phyloP scores from a whole-genome alignment of 2,888 invertebrate species.

The Cyclophora albipunctata region DNA sequence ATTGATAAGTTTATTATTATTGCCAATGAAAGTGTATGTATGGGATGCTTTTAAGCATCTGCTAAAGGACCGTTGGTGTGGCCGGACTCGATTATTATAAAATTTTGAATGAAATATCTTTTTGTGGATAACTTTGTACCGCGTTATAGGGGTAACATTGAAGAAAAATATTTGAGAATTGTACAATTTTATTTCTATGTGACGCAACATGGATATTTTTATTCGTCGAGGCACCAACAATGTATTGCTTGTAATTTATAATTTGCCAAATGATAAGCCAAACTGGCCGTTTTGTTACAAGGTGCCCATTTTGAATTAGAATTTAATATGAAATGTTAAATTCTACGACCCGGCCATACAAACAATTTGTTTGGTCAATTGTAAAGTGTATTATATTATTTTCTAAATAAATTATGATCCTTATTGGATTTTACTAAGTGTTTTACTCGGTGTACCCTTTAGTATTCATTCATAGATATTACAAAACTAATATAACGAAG shows the following conservation, averaged over 20 bases:
- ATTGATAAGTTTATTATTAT: slow-evolving; percentile 32
- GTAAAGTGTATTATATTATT: slow-evolving; percentile 72
- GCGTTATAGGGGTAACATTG: slow-evolving; percentile 19
- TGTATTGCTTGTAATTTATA: no score
- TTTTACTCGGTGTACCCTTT: slow-evolving; percentile 32
- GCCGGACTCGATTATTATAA: slow-evolving; percentile 26
- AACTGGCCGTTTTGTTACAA: no score
- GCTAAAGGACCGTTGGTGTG: slow-evolving; percentile 42
- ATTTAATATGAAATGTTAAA: slow-evolving; percentile 23
- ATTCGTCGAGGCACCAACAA: no score
- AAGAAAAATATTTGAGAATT: neutral
- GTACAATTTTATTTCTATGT: neutral
- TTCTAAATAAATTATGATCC: slow-evolving; percentile 71
- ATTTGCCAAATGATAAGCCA: no score
- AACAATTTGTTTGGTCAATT: slow-evolving; percentile 59
- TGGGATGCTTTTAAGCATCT: slow-evolving; percentile 55
- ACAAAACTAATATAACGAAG: neutral
- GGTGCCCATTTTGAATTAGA: slow-evolving; percentile 5
- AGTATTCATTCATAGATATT: no score
- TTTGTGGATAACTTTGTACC: slow-evolving; percentile 11
- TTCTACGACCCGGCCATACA: slow-evolving; percentile 41
- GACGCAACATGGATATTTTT: no score
- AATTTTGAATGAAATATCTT: slow-evolving; percentile 23
- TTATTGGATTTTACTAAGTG: slow-evolving; percentile 61
- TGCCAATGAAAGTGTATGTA: slow-evolving; percentile 54